Base-by-base conservation (phyloP, 2,888 invertebrate species). In the Digitonthophagus gazella region DNA sequence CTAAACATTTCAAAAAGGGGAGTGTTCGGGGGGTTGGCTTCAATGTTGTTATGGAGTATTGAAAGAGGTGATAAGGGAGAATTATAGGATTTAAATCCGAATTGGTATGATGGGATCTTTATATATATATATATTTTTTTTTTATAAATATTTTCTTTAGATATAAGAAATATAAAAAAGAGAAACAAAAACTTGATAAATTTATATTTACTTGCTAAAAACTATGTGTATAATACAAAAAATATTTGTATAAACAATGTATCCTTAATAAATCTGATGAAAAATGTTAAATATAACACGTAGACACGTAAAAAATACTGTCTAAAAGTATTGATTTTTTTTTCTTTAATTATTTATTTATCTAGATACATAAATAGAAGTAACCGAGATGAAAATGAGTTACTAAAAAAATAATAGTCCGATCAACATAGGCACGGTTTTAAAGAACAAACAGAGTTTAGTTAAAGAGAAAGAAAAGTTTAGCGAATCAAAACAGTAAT, bases 221-320 rank as follows among this genome's bases (percentile, higher is more conserved):
- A 18, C 73, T 74, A 75, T 76, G 80, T 81, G 81, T 81, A 81
- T 81, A 79, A 80, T 81, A 81, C 81, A 81, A 81, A 81, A 81
- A 81, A 81, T 80, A 81, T 80, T 44, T 76, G 77, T 78, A 80
- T 78, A 80, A 80, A 80, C 80, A 81, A 80, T 78, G 76, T 76
- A 75, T 75, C 72, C 70, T 72, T 69, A 71, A 70, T 70, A 68
- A 67, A 66, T 67, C 67, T 69, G 65, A 71, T 69, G 68, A 71
- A 67, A 71, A 8, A 11, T 58, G 66, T 68, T 68, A 70, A 65
- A 68, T 70, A 69, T 68, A 64, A 63, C 63, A 65, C 66, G 61
- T 64, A 67, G 67, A 70, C 69, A 69, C 15, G 67, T 65, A 69
- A 68, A 73, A 72, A 73, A 72, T 72, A 69, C 71, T 73, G 71